A percentile compares a stretch with the other conserved stretches of the same genome.
Conservation (phyloP, 2,797 vertebrate species). For the Channa striata region DNA sequence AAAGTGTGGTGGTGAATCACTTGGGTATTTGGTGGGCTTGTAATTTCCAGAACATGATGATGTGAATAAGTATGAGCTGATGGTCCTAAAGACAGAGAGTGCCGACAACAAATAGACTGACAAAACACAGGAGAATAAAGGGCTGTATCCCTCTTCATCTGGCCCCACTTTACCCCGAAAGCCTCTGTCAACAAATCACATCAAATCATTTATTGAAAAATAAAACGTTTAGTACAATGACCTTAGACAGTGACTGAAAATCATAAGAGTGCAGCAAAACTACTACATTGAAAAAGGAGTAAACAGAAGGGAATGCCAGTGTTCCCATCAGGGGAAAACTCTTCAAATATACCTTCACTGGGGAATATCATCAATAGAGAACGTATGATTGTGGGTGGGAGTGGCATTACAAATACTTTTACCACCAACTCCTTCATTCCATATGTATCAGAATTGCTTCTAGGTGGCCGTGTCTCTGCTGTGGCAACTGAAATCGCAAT, state of each 20-base stretch:
- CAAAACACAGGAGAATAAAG: constrained; percentile 65
- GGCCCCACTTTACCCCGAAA: constrained; percentile 50
- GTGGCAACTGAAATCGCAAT: constrained; percentile 69
- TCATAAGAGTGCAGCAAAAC: constrained; percentile 24
- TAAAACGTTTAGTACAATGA: constrained; percentile 72
- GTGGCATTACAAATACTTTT: constrained; percentile 60
- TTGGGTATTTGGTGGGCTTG: constrained; percentile 65
- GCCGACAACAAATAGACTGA: constrained; percentile 72
- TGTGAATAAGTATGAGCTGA: constrained; percentile 76
- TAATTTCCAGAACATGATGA: constrained; percentile 76
- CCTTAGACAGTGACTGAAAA: constrained; percentile 53
- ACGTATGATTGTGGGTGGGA: constrained; percentile 50
- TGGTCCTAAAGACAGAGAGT: constrained; percentile 64
- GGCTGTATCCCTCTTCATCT: constrained; percentile 43
- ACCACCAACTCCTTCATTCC: constrained; percentile 53
- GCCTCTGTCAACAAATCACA: constrained; percentile 64
- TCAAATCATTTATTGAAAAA: constrained; percentile 63
- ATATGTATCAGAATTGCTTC: constrained; percentile 67
- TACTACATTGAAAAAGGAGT: constrained; percentile 50
- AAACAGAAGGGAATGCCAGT: constrained; percentile 54
- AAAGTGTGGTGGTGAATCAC: constrained; percentile 74
- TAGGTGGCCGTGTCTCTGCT: constrained; percentile 48
- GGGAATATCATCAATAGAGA: constrained; percentile 65
- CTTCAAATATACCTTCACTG: constrained; percentile 51
- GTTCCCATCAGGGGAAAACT: constrained; percentile 68